phyloP scores from a whole-genome alignment of 2,797 vertebrate genomes.

The Peromyscus aztecus region DNA sequence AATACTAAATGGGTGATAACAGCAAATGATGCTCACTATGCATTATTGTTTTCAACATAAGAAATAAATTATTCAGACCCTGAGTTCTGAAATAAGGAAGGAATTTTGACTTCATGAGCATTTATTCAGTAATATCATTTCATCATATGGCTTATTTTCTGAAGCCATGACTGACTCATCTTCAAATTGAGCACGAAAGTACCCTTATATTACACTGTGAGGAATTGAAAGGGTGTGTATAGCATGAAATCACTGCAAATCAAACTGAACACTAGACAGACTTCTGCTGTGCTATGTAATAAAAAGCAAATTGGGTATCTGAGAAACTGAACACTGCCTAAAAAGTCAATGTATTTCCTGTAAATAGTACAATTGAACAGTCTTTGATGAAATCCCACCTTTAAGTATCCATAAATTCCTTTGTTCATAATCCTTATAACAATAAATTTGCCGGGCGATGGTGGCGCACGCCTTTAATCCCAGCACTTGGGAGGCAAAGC shows the following conservation, averaged over 20 bases:
- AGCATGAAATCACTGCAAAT: conserved; percentile 60
- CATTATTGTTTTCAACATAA: neutral
- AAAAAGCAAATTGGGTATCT: neutral
- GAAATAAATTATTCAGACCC: conserved; percentile 19
- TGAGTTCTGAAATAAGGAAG: neutral
- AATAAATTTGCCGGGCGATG: neutral
- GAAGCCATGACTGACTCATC: neutral
- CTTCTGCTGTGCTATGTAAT: neutral
- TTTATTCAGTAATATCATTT: neutral
- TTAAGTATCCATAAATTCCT: neutral
- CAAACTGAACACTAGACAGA: neutral
- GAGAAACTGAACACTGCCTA: neutral
- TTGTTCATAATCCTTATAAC: neutral
- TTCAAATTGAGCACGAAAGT: neutral
- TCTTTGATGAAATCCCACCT: neutral
- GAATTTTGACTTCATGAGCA: neutral
- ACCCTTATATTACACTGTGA: neutral
- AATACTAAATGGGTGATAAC: neutral
- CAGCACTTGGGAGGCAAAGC: too few species aligned
- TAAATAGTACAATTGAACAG: neutral
- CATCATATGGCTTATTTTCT: neutral
- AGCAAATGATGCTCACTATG: neutral
- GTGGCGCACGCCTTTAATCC: too few species aligned
- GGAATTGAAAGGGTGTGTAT: neutral
- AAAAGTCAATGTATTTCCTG: neutral